Base-by-base conservation (phyloP, 1,140 invertebrate species). In the Leptopilina clavipes region DNA sequence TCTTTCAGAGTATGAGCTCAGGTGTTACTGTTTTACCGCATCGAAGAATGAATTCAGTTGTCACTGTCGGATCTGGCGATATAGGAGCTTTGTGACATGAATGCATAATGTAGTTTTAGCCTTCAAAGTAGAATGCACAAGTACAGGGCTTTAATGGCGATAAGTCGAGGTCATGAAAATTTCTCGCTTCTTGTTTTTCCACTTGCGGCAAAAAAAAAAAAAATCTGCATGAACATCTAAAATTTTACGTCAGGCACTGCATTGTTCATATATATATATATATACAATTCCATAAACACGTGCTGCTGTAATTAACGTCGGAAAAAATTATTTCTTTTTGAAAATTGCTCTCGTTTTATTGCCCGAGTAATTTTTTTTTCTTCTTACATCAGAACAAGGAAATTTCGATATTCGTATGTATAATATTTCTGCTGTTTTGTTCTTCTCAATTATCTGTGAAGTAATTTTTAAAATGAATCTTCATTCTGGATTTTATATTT, bases 91-190 rank as follows among this genome's bases (percentile, higher is more conserved):
- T 65, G 25, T 31, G 59, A 31, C 59, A 65, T 31, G 59, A 65
- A 65, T 65, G 59, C 25, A 65, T 65, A 65, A 65, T 65, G 59
- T 31, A 65, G 19, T 65, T 65, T 37, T 65, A 65, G 59, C 25
- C 59, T 65, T 65, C 59, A 25, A 65, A 65, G 59, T 65, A 65
- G 59, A 31, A 65, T 65, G 25, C 25, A 31, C 59, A 65, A 65
- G 10, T 31, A 65, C 59, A 65, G 59, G 59, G 54, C 54, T 65
- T 14, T n/a, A 65, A 65, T 65, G 22, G 59, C 25, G 59, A 65
- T 37, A 65, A 65, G 22, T 14, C 59, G 22, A 65, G 59, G 59
- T 65, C 25, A n/a, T 25, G 25, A 31, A 65, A 37, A 65, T 31
- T 31, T 37, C 7, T 65, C 25, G 1, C 25, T 31, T 59, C 14